A percentile compares a stretch with the other conserved stretches of the same genome.
These are phyloP conservation scores for Tupaia tana DNA, from an alignment of 2,113 vertebrate genomes.

Conservation along the genomic window DNA sequence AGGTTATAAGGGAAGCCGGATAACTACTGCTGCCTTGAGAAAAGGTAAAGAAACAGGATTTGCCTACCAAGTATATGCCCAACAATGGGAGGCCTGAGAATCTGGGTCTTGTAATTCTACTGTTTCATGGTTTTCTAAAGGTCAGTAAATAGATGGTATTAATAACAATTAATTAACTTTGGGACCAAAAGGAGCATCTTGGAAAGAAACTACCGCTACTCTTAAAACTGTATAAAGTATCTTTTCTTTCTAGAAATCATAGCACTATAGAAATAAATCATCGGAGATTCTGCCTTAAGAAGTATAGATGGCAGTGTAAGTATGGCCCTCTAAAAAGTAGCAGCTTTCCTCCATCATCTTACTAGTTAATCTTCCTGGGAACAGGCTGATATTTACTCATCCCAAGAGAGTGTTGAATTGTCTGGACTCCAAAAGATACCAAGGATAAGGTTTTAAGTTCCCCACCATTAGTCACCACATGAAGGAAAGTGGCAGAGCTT, in stretches of 20 bases:
- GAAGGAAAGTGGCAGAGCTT: conserved; percentile 68
- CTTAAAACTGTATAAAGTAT: conserved; percentile 64
- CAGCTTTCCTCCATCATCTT: conserved; percentile 71
- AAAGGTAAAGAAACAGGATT: background rate
- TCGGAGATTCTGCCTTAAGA: conserved; percentile 27
- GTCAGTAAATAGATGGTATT: conserved; percentile 17
- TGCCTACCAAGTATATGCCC: background rate
- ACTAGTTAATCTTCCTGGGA: conserved; percentile 87
- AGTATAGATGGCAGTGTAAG: conserved; percentile 63
- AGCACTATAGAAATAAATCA: conserved; percentile 68
- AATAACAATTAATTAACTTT: conserved; percentile 56
- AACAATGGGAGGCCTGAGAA: background rate
- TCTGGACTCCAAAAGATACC: conserved; percentile 84
- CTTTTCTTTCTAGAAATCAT: conserved; percentile 70
- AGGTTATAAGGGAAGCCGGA: background rate
- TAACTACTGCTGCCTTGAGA: background rate
- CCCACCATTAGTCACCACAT: conserved; percentile 69
- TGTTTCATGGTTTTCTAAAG: conserved; percentile 35
- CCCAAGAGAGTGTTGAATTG: conserved; percentile 83
- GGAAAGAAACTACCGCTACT: conserved; percentile 49
- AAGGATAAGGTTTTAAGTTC: conserved; percentile 81
- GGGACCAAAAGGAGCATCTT: conserved; percentile 62
- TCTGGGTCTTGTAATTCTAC: background rate
- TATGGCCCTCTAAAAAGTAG: conserved; percentile 72
- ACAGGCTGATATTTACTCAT: conserved; percentile 86